phyloP scores from a whole-genome alignment of 2,888 invertebrate species.

The Drosophila meridiana region DNA sequence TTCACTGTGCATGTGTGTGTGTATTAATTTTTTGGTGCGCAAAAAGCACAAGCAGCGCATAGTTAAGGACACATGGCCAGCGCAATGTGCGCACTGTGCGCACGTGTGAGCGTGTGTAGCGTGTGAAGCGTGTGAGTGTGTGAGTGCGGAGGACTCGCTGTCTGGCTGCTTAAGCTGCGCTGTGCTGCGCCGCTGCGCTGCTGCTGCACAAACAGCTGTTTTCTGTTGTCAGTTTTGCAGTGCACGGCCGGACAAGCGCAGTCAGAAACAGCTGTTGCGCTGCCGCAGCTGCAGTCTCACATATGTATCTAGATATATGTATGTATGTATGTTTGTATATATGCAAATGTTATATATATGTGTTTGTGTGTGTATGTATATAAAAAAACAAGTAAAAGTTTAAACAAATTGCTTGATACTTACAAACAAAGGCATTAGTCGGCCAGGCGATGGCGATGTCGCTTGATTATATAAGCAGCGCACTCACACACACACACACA shows the following conservation, averaged over 20 bases:
- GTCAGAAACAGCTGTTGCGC: slow-evolving; percentile 48
- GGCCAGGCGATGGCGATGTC: slow-evolving; percentile 44
- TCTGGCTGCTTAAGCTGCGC: slow-evolving; percentile 40
- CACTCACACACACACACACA: slow-evolving; percentile 21
- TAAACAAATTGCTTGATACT: slow-evolving; percentile 73
- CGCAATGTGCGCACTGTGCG: slow-evolving; percentile 21
- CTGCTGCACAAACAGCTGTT: slow-evolving; percentile 65
- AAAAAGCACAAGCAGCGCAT: slow-evolving; percentile 60
- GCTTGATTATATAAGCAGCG: slow-evolving; percentile 72
- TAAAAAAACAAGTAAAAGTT: slow-evolving; percentile 59
- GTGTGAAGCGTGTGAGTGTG: slow-evolving; percentile 8
- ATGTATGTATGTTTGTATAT: background rate
- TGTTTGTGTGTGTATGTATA: background rate
- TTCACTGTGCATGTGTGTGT: slow-evolving; percentile 26
- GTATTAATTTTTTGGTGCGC: slow-evolving; percentile 58
- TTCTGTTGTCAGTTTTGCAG: slow-evolving; percentile 48
- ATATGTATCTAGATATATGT: slow-evolving; percentile 6
- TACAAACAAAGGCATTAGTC: slow-evolving; percentile 76
- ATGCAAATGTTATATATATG: background rate
- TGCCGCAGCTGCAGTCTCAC: slow-evolving; percentile 29
- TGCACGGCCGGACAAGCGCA: slow-evolving; percentile 40
- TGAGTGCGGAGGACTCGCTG: slow-evolving; percentile 51
- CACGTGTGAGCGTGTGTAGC: slow-evolving; percentile 7
- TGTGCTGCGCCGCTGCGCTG: slow-evolving; percentile 34
- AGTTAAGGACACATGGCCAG: slow-evolving; percentile 67